Evolutionary conservation across 1,140 invertebrate species (phyloP).

Genomic region (Arctopsyche grandis): DNA sequence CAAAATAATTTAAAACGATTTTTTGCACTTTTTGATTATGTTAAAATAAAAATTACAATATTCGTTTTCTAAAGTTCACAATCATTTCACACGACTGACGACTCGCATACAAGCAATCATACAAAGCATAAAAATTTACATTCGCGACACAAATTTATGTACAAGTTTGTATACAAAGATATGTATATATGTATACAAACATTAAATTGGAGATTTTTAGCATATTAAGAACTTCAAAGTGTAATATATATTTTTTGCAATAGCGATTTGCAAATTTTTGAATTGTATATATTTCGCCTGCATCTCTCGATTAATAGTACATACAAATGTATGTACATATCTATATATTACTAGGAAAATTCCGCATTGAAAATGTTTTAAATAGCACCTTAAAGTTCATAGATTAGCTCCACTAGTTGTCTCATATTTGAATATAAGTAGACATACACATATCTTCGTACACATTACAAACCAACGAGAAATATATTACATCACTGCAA

Average conservation of each 20-base stretch:
- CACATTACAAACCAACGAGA: conserved; percentile 51
- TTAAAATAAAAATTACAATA: conserved; percentile 53
- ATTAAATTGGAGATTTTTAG: no score
- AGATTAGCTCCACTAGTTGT: no score
- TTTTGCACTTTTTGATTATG: conserved; percentile 63
- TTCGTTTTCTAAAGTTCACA: conserved; percentile 49
- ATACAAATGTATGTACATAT: no score
- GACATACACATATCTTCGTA: not conserved
- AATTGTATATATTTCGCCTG: no score
- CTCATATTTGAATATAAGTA: not conserved
- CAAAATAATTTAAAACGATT: conserved; percentile 68
- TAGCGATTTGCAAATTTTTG: no score
- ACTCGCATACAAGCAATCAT: conserved; percentile 2
- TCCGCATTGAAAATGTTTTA: no score
- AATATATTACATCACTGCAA: conserved; percentile 51
- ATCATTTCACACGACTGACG: not conserved
- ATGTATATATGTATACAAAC: not conserved
- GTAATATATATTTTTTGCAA: no score
- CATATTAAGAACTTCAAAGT: no score
- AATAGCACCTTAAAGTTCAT: no score
- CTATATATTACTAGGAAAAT: no score
- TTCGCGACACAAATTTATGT: conserved; percentile 30
- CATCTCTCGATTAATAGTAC: no score
- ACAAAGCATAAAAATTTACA: conserved; percentile 44
- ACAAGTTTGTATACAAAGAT: conserved; percentile 3